Evolutionary conservation across 2,797 vertebrate genomes (phyloP).

Genomic region (Sebastes steindachneri): DNA sequence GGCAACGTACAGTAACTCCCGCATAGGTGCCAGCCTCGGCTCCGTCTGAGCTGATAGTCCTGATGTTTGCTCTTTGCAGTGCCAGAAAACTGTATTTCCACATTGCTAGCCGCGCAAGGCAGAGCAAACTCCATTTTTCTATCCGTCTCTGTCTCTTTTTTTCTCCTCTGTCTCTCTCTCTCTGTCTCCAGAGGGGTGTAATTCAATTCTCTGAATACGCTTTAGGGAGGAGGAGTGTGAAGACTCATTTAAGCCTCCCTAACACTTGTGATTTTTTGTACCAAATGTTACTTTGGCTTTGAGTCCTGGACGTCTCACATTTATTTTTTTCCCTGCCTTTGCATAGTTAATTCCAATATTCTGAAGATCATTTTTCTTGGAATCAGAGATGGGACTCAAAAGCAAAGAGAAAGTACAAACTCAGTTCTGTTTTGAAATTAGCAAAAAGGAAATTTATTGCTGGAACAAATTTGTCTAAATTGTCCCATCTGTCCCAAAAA

Average conservation of each 20-base stretch:
- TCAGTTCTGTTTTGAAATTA: constrained; percentile 23
- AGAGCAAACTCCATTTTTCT: constrained; percentile 56
- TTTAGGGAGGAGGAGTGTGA: constrained; percentile 73
- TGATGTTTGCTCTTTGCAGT: constrained; percentile 68
- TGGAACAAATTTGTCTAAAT: constrained; percentile 28
- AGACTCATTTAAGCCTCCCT: constrained; percentile 73
- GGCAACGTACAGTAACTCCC: constrained; percentile 75
- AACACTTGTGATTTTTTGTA: constrained; percentile 71
- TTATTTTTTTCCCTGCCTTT: constrained; percentile 40
- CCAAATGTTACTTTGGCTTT: constrained; percentile 74
- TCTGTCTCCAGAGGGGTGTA: constrained; percentile 66
- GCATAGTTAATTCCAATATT: constrained; percentile 65
- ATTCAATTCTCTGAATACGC: constrained; percentile 79
- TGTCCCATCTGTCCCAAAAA: constrained; percentile 4
- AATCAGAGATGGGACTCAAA: constrained; percentile 31
- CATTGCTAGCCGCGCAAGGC: constrained; percentile 45
- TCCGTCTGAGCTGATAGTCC: constrained; percentile 67
- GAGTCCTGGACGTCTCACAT: constrained; percentile 55
- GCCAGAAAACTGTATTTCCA: constrained; percentile 65
- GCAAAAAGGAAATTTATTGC: constrained; percentile 13
- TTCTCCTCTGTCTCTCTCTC: constrained; percentile 14
- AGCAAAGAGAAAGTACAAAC: constrained; percentile 25
- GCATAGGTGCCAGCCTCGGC: constrained; percentile 47
- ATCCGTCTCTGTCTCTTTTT: constrained; percentile 24
- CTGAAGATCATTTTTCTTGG: constrained; percentile 57